Conservation (phyloP, 2,113 vertebrate genomes). For the Himantopus leucocephalus region DNA sequence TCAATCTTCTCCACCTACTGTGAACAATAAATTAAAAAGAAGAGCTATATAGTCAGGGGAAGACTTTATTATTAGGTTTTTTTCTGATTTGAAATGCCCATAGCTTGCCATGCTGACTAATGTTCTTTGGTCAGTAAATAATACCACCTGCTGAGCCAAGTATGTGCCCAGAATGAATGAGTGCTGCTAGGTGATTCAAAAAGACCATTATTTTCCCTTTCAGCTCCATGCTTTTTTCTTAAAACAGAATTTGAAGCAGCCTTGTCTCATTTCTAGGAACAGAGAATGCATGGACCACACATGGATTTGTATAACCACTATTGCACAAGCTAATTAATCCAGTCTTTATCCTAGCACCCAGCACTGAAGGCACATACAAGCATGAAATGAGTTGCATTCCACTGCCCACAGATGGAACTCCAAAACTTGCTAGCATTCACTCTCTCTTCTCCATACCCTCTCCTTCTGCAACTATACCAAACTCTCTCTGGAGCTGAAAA, state of each 20-base stretch:
- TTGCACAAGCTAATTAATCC: neutral
- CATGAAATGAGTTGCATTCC: neutral
- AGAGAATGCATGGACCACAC: neutral
- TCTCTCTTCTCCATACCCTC: neutral
- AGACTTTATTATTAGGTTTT: neutral
- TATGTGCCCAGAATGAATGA: neutral
- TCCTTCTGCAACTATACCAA: neutral
- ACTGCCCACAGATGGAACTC: neutral
- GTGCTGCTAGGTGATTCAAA: neutral
- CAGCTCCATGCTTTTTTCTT: neutral
- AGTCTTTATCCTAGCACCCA: neutral
- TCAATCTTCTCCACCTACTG: constrained; percentile 33
- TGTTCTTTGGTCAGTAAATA: constrained; percentile 47
- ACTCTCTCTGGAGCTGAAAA: neutral
- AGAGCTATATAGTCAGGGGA: neutral
- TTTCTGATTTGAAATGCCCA: neutral
- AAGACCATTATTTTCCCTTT: neutral
- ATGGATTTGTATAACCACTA: neutral
- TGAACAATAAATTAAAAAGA: constrained; percentile 18
- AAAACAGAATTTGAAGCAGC: neutral
- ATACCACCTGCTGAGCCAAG: neutral
- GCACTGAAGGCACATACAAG: neutral
- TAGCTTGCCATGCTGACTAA: neutral
- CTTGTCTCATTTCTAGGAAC: neutral
- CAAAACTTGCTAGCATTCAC: rapidly evolving